phyloP scores from a whole-genome alignment of 2,113 vertebrate species.

The Podilymbus podiceps region DNA sequence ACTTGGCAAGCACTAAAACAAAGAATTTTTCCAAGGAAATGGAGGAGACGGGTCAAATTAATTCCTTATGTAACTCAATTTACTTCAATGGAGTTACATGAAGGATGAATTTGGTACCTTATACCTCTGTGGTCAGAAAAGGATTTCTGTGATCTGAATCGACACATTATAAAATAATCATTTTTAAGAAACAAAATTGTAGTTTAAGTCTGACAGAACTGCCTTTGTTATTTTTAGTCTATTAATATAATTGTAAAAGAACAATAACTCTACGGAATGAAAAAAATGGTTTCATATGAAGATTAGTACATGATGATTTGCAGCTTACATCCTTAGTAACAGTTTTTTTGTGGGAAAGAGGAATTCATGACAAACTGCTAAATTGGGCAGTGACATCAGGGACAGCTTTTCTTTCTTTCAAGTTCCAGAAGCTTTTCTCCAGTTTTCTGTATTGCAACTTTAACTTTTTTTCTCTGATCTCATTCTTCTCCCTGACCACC shows the following conservation, averaged over 20 bases:
- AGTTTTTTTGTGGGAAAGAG: background rate
- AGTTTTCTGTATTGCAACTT: background rate
- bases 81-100: conserved; percentile 5
- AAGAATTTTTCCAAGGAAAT: conserved; percentile 47
- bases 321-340: background rate
- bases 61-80: conserved; percentile 46
- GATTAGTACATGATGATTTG: background rate
- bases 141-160: background rate
- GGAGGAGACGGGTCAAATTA: conserved; percentile 46
- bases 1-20: conserved; percentile 20
- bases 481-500: background rate
- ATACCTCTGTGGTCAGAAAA: conserved; percentile 11
- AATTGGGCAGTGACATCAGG: background rate
- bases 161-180: background rate
- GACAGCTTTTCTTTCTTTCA: background rate
- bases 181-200: background rate
- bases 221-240: conserved; percentile 8
- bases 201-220: background rate
- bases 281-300: background rate
- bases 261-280: background rate
- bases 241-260: background rate
- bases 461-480: background rate
- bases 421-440: background rate
- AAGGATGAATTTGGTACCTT: conserved; percentile 32
- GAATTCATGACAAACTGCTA: background rate